These are phyloP conservation scores for Onychorhynchus coronatus DNA, from an alignment of 2,113 vertebrate species.

Conservation along the genomic window DNA sequence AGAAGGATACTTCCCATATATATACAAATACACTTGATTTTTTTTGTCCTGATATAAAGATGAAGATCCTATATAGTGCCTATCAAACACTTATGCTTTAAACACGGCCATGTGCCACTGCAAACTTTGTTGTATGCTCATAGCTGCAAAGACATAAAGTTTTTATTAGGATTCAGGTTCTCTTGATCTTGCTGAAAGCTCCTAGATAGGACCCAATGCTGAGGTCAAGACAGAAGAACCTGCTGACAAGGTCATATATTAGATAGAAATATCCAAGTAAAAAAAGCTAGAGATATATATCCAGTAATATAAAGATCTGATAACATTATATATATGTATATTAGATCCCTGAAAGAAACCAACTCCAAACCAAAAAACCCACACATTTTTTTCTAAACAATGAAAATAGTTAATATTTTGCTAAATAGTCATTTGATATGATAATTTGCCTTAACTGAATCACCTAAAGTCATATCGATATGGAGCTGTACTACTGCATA, in stretches of 20 bases:
- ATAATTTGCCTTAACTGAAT: not conserved
- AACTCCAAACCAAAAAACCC: not conserved
- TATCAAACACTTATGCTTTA: not conserved
- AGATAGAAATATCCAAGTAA: not conserved
- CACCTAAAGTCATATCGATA: not conserved
- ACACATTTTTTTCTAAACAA: not conserved
- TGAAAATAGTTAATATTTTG: not conserved
- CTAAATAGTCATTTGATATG: not conserved
- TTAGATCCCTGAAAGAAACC: not conserved
- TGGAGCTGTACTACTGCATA: not conserved
- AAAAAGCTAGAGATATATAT: not conserved
- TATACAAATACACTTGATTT: not conserved
- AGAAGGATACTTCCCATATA: not conserved
- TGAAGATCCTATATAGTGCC: not conserved
- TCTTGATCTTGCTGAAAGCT: not conserved
- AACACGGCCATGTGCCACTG: fast-evolving
- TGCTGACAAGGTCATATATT: not conserved
- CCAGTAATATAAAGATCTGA: not conserved
- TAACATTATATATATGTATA: not conserved
- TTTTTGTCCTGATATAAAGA: not conserved
- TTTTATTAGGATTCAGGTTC: not conserved
- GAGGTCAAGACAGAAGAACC: not conserved
- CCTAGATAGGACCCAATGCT: not conserved
- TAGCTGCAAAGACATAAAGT: not conserved
- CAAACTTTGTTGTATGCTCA: not conserved